Evolutionary conservation across 2,113 vertebrate genomes (phyloP), one percentile per base, ranked within the genome.

Genomic region (Manacus vitellinus): DNA sequence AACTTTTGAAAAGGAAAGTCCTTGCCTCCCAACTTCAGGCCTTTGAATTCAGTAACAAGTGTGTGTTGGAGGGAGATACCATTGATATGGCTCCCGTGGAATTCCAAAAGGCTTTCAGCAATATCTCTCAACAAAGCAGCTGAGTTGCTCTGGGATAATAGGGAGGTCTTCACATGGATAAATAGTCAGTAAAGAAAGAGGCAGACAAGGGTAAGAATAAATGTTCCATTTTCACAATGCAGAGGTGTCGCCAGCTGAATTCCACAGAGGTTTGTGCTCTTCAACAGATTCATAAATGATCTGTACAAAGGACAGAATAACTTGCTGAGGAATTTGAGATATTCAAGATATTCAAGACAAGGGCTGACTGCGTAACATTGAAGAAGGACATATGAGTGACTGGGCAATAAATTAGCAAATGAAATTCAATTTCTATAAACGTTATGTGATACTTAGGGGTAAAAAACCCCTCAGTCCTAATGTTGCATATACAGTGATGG

Each of bases 191-290:
- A 49, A 80, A 84, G 90, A 74, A 61, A 74, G 20, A 94, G 28
- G 24, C 62, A 87, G 63, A 35, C 66, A 72, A 94, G 52, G n/a
- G 56, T 68, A 74, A 62, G 85, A 94, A 94, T 94, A 75, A 96
- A 82, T 82, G 65, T 68, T 95, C 75, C 37, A n/a, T 94, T 94
- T 86, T 92, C 86, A 91, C 89, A 95, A 65, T 78, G 56, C 87
- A 82, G 80, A 81, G 51, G 85, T 89, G 84, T 95, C 27, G 9
- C 70, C 10, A 35, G 70, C 70, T 75, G 77, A 92, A 94, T 94
- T 92, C 91, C 94, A 28, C 44, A 44, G 89, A 65, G 91, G 24
- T 61, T 94, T 94, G 31, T 91, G 86, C 68, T 91, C 75, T 92
- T 93, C 72, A 80, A 8, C 61, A 91, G 65, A 71, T 77, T 95